Base-by-base conservation (phyloP, 2,113 vertebrate species). In the Onychorhynchus coronatus region DNA sequence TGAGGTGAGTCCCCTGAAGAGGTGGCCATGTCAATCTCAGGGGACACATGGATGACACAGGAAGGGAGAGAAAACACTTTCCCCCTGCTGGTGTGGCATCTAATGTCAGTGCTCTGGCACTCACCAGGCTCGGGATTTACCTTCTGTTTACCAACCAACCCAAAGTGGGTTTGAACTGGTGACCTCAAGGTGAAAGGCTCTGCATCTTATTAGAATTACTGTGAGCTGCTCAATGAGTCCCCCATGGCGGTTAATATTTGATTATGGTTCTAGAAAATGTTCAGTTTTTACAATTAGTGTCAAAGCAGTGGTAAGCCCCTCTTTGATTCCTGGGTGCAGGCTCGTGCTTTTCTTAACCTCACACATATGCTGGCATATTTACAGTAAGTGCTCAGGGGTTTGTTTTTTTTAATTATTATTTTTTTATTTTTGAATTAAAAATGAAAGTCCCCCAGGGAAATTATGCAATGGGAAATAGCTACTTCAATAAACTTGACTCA, bases 391-490 rank as follows among this genome's bases (percentile, higher is more conserved):
- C 96, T 95, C 83, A 89, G 92, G 92, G 95, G 93, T 3, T 96
- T 96, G 74, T 11, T 55, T 89, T 91, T 91, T 88, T 95, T 91
- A 79, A 84, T 93, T 92, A 53, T 93, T 95, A 18, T 59, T 55
- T 91, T 74, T 88, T 96, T 95, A 76, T 97, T 98, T 98, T 97
- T 95, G 91, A 98, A 97, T 98, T 97, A 97, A 98, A 98, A 98
- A 95, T 97, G 90, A 97, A 97, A 95, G 94, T 95, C 95, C 97
- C 88, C 89, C 27, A 85, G 97, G 96, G 97, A 98, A 98, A 98
- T 98, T 97, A 97, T 97, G 96, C 97, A 98, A 97, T 97, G 94
- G 97, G 97, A 98, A 98, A 98, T 97, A 94, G 95, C 95, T 94
- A 97, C 97, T 97, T 98, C 97, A 97, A 95, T 97, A 97, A 98